Percentiles rank a stretch among this genome's conserved stretches.
These are phyloP conservation scores for Sandelia bainsii DNA, from an alignment of 2,797 vertebrate genomes.

Conservation along the genomic window DNA sequence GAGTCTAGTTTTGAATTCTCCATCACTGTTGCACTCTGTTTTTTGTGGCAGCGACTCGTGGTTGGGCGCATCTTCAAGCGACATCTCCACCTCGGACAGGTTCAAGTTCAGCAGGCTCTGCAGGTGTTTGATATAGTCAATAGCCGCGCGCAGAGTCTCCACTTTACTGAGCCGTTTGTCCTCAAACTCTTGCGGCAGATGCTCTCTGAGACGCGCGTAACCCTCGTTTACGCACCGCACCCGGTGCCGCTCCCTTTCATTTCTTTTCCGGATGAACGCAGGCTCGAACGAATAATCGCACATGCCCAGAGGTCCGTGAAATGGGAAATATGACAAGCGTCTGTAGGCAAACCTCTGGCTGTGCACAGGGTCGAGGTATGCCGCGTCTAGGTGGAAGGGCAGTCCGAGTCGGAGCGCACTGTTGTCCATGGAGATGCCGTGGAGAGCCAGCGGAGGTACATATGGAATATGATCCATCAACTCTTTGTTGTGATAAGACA, in stretches of 20 bases:
- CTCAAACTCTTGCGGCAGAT: slow-evolving; percentile 89
- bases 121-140: slow-evolving; percentile 93
- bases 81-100: slow-evolving; percentile 60
- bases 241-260: slow-evolving; percentile 92
- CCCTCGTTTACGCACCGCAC: slow-evolving; percentile 97
- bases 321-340: slow-evolving; percentile 61
- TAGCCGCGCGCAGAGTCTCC: slow-evolving; percentile 93
- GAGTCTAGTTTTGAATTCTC: slow-evolving; percentile 70
- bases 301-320: slow-evolving; percentile 62
- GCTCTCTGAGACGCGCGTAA: slow-evolving; percentile 91
- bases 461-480: slow-evolving; percentile 67
- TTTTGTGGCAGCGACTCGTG: slow-evolving; percentile 43
- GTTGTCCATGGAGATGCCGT: slow-evolving; percentile 68
- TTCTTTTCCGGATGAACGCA: slow-evolving; percentile 92
- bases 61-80: slow-evolving; percentile 45
- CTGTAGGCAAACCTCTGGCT: slow-evolving; percentile 58
- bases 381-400: slow-evolving; percentile 78
- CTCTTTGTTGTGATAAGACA: slow-evolving; percentile 63
- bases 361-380: slow-evolving; percentile 78
- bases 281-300: slow-evolving; percentile 89
- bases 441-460: slow-evolving; percentile 65
- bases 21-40: slow-evolving; percentile 70
- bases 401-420: slow-evolving; percentile 71
- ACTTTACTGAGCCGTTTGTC: slow-evolving; percentile 94
- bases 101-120: slow-evolving; percentile 87